These are phyloP conservation scores for Drosophila mojavensis DNA, from an alignment of 1,140 invertebrate genomes.

Conservation along the genomic window DNA sequence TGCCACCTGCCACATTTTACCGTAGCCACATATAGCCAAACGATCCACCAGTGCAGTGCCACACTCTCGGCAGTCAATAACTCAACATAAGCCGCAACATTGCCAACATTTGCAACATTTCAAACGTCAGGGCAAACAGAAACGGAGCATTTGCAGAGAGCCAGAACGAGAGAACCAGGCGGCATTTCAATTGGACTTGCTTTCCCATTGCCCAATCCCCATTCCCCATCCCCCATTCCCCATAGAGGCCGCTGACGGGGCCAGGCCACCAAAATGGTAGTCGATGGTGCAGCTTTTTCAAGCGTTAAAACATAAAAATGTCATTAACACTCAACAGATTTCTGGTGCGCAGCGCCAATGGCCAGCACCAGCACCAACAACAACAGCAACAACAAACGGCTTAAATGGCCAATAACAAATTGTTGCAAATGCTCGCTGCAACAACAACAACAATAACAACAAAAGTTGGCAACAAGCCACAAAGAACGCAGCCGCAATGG, in stretches of 20 bases:
- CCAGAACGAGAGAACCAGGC: slow-evolving; percentile 1
- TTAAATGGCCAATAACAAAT: slow-evolving; percentile 82
- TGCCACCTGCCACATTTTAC: slow-evolving; percentile 13
- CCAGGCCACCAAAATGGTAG: slow-evolving; percentile 43
- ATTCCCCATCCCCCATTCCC: slow-evolving; percentile 11
- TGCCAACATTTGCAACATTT: slow-evolving; percentile 29
- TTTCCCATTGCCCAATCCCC: slow-evolving; percentile 22
- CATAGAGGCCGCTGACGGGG: slow-evolving; percentile 37
- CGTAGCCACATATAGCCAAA: neutral
- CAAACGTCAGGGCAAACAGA: slow-evolving; percentile 27
- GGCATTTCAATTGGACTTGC: slow-evolving; percentile 66
- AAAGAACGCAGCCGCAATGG: slow-evolving; percentile 50
- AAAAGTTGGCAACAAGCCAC: slow-evolving; percentile 32
- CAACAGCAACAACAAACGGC: slow-evolving; percentile 62
- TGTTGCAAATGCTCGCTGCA: slow-evolving; percentile 69
- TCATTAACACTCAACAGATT: slow-evolving; percentile 81
- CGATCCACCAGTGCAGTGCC: neutral
- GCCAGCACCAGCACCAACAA: slow-evolving; percentile 43
- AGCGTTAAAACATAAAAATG: slow-evolving; percentile 82
- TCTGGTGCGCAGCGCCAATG: slow-evolving; percentile 60
- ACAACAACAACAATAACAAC: slow-evolving; percentile 3
- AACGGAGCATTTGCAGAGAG: slow-evolving; percentile 14
- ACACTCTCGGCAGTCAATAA: slow-evolving; percentile 27
- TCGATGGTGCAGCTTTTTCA: slow-evolving; percentile 57
- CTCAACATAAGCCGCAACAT: slow-evolving; percentile 9